Percentiles rank a stretch among this genome's conserved stretches.
Evolutionary conservation across 1,140 invertebrate genomes (phyloP).

Genomic region (Hetaerina americana): DNA sequence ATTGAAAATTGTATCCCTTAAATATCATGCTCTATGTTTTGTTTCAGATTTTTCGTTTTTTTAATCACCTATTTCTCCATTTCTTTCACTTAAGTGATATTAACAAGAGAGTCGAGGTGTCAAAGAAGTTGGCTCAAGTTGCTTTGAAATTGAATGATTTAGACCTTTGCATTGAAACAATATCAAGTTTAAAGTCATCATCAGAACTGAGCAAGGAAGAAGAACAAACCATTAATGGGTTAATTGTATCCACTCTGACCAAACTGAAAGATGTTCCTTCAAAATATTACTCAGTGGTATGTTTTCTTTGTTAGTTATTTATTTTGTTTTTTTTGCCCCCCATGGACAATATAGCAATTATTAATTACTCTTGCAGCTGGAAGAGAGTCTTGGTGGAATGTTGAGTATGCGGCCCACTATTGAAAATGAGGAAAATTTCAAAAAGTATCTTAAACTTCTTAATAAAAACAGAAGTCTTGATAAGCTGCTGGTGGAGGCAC

Average conservation of each 20-base stretch:
- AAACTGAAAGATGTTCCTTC: slow-evolving; percentile 20
- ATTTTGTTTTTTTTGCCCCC: no score
- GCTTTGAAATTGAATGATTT: slow-evolving; percentile 20
- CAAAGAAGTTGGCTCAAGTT: slow-evolving; percentile 21
- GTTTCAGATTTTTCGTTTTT: no score
- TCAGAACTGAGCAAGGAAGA: slow-evolving; percentile 17
- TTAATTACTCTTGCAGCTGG: slow-evolving; percentile 9
- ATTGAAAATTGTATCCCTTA: no score
- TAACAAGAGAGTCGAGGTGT: slow-evolving; percentile 22
- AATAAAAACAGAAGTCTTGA: slow-evolving; percentile 33
- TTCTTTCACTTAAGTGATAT: no score
- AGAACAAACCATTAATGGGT: slow-evolving; percentile 19
- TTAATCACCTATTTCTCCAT: no score
- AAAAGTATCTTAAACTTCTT: slow-evolving; percentile 39
- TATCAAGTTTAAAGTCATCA: slow-evolving; percentile 18
- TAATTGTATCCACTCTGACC: slow-evolving; percentile 22
- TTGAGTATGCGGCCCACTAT: not conserved
- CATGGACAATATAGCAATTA: not conserved
- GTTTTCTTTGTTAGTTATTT: slow-evolving; percentile 21
- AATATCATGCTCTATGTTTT: no score
- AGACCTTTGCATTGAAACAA: slow-evolving; percentile 16
- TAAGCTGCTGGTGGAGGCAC: slow-evolving; percentile 32
- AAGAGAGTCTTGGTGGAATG: slow-evolving; percentile 5
- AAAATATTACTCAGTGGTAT: slow-evolving; percentile 21
- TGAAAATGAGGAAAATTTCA: slow-evolving; percentile 27